phyloP scores from a whole-genome alignment of 2,113 vertebrate species.

The Grammomys dolichurus region DNA sequence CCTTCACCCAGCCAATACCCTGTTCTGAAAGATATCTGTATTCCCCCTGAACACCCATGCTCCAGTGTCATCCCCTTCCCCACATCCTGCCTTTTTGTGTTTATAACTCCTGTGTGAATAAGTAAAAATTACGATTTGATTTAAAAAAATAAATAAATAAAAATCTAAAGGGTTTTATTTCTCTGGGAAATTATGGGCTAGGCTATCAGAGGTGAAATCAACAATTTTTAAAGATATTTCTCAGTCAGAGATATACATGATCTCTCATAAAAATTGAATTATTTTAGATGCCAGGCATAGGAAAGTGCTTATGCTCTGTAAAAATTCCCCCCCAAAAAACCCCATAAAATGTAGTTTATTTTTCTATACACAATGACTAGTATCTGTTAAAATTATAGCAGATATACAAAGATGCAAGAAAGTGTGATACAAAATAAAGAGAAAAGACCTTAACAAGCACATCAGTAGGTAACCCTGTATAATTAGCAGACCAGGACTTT shows the following conservation, averaged over 20 bases:
- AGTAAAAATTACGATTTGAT: too few relatives aligned
- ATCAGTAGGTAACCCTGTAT: neutral
- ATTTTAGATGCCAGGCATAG: neutral
- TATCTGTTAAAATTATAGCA: neutral
- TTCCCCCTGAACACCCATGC: too few relatives aligned
- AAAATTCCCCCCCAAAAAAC: neutral
- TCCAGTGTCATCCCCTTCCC: too few relatives aligned
- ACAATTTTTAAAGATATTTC: slow-evolving; percentile 6
- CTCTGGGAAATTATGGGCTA: neutral
- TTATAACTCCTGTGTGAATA: too few relatives aligned
- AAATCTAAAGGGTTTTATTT: slow-evolving; percentile 24
- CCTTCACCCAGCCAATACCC: too few relatives aligned
- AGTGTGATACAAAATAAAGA: neutral
- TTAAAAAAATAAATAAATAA: too few relatives aligned
- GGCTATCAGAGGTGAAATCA: slow-evolving; percentile 4
- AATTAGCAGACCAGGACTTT: slow-evolving; percentile 3
- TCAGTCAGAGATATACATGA: slow-evolving; percentile 13
- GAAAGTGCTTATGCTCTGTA: neutral
- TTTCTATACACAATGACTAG: neutral
- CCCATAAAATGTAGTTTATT: neutral
- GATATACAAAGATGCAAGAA: slow-evolving; percentile 42
- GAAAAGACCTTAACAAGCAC: neutral
- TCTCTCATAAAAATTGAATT: neutral
- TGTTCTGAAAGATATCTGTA: too few relatives aligned
- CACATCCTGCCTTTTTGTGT: too few relatives aligned